A percentile compares a stretch with the other conserved stretches of the same genome.
Evolutionary conservation across 2,797 vertebrate species (phyloP).

Genomic region (Chromis chromis): DNA sequence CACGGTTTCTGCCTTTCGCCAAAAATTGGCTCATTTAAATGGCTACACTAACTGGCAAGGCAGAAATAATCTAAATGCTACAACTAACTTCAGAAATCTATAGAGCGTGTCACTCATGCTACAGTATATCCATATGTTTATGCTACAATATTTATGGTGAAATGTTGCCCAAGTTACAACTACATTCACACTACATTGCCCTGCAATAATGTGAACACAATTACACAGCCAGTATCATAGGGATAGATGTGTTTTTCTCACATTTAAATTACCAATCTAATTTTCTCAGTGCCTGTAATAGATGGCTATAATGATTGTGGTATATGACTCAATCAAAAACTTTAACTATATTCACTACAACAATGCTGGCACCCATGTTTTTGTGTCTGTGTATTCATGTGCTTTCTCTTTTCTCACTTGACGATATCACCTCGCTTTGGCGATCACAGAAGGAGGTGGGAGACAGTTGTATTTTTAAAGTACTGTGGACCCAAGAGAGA

Average conservation of each 20-base stretch:
- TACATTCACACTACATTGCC: background rate
- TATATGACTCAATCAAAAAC: slow-evolving; percentile 1
- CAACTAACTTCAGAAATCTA: background rate
- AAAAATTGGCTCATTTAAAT: background rate
- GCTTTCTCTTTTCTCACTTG: background rate
- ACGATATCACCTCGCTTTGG: background rate
- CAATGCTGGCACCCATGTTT: background rate
- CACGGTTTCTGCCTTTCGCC: background rate
- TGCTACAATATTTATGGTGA: slow-evolving; percentile 5
- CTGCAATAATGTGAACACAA: background rate
- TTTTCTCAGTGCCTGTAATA: too few relatives aligned
- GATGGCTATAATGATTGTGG: background rate
- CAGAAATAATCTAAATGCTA: background rate
- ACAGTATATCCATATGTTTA: too few relatives aligned
- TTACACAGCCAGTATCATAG: background rate
- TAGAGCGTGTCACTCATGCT: too few relatives aligned
- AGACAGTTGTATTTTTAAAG: slow-evolving; percentile 42
- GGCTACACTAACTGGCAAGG: background rate
- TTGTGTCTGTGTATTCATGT: background rate
- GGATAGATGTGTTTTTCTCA: background rate
- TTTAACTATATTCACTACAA: background rate
- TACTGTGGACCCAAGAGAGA: slow-evolving; percentile 28
- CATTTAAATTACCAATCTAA: too few relatives aligned
- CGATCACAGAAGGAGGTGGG: background rate
- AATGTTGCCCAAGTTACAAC: background rate